Percentiles rank a stretch among this genome's conserved stretches.
These are phyloP conservation scores for Podarcis cretensis DNA, from an alignment of 2,113 vertebrate genomes.

Conservation along the genomic window DNA sequence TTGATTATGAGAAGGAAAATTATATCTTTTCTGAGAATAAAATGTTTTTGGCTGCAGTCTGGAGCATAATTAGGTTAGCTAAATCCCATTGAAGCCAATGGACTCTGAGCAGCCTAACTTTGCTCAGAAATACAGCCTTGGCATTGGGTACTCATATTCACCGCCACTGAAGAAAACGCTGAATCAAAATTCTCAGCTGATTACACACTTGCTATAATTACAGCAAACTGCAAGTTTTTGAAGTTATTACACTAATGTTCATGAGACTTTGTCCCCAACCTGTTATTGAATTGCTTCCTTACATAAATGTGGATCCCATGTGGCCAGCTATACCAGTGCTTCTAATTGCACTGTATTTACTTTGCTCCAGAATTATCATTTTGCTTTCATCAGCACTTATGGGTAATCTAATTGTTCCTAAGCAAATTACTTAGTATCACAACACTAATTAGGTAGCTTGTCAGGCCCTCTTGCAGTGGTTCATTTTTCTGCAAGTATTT, in stretches of 20 bases:
- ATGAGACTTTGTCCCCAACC: slow-evolving; percentile 24
- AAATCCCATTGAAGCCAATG: neutral
- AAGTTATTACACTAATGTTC: slow-evolving; percentile 34
- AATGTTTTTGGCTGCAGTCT: neutral
- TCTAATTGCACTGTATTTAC: slow-evolving; percentile 67
- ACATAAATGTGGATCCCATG: slow-evolving; percentile 41
- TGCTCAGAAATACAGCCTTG: neutral
- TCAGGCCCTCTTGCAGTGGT: neutral
- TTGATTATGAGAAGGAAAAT: neutral
- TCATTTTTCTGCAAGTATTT: slow-evolving; percentile 1
- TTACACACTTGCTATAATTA: slow-evolving; percentile 45
- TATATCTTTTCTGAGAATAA: neutral
- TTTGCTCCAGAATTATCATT: slow-evolving; percentile 47
- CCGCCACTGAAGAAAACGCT: slow-evolving; percentile 5
- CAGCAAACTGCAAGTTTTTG: slow-evolving; percentile 36
- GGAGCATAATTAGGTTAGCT: neutral
- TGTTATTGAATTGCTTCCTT: slow-evolving; percentile 42
- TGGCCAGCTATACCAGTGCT: slow-evolving; percentile 19
- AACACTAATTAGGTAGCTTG: slow-evolving; percentile 19
- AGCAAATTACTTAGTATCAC: slow-evolving; percentile 33
- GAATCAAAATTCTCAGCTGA: slow-evolving; percentile 28
- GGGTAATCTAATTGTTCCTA: slow-evolving; percentile 38
- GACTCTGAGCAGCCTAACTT: neutral
- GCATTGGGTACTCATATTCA: neutral
- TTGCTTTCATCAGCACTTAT: slow-evolving; percentile 60